These are phyloP conservation scores for Puma concolor DNA, from an alignment of 2,113 vertebrate genomes.

Conservation along the genomic window DNA sequence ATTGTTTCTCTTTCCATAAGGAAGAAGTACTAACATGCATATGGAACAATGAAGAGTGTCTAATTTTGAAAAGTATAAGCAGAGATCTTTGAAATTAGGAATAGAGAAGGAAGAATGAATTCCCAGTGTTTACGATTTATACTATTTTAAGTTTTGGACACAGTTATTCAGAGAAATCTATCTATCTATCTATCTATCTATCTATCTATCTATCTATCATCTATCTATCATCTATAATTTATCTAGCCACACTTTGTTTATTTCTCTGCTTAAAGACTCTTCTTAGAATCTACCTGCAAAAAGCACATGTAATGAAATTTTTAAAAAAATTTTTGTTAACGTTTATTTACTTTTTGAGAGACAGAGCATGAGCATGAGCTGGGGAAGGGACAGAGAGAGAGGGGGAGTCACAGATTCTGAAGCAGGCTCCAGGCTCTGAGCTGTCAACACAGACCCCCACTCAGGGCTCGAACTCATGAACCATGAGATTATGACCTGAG, in stretches of 20 bases:
- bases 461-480: too few relatives aligned
- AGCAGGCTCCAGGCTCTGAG: too few relatives aligned
- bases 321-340: too few relatives aligned
- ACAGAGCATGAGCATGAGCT: too few relatives aligned
- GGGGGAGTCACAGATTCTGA: too few relatives aligned
- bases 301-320: neutral
- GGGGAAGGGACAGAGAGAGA: too few relatives aligned
- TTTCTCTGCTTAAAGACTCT: neutral
- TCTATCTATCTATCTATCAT: neutral
- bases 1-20: neutral
- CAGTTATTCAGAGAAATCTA: neutral
- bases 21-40: neutral
- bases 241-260: neutral
- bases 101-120: neutral
- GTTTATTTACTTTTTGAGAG: too few relatives aligned
- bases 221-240: neutral
- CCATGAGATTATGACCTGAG: too few relatives aligned
- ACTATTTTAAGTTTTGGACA: neutral
- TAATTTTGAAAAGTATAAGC: neutral
- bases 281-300: neutral
- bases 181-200: neutral
- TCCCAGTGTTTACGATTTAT: neutral
- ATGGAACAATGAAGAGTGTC: neutral
- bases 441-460: too few relatives aligned
- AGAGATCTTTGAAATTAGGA: neutral